Evolutionary conservation across 1,140 invertebrate species (phyloP).

Genomic region (Gryllus bimaculatus): DNA sequence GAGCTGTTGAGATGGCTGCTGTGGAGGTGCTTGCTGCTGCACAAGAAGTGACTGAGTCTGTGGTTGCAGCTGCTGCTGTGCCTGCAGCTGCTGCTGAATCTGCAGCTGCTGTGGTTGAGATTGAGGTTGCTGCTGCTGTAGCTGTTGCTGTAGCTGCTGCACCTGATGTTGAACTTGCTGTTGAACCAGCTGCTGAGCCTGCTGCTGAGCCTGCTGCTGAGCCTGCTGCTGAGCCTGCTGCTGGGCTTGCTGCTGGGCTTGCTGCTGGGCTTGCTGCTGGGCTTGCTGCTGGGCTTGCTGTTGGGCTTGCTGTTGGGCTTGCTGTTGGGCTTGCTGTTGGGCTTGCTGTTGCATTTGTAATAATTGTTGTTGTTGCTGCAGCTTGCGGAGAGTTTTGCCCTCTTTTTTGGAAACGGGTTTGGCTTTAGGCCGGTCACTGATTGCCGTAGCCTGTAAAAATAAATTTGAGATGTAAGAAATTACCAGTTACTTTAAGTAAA

Average conservation of each 20-base stretch:
- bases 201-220: conserved; percentile 6
- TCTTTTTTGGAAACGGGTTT: conserved; percentile 70
- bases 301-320: not conserved
- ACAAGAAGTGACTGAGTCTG: conserved; percentile 10
- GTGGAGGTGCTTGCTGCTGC: conserved; percentile 15
- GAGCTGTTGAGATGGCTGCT: conserved; percentile 23
- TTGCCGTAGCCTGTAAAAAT: conserved; percentile 53
- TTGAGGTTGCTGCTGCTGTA: conserved; percentile 38
- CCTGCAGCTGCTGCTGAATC: not conserved
- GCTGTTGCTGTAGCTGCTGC: conserved; percentile 31
- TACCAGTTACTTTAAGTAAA: not conserved
- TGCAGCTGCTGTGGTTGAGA: conserved; percentile 26
- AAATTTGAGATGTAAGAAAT: not conserved
- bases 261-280: conserved; percentile 14
- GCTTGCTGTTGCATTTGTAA: conserved; percentile 13
- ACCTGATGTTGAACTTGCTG: not conserved
- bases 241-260: not conserved
- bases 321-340: conserved; percentile 18
- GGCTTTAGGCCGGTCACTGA: conserved; percentile 68
- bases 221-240: conserved; percentile 3
- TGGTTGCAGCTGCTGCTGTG: conserved; percentile 4
- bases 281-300: not conserved
- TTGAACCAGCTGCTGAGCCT: not conserved
- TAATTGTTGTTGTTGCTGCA: conserved; percentile 28
- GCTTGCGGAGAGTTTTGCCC: conserved; percentile 47